phyloP scores from a whole-genome alignment of 2,797 vertebrate genomes.

The Orientallactaga sibirica region DNA sequence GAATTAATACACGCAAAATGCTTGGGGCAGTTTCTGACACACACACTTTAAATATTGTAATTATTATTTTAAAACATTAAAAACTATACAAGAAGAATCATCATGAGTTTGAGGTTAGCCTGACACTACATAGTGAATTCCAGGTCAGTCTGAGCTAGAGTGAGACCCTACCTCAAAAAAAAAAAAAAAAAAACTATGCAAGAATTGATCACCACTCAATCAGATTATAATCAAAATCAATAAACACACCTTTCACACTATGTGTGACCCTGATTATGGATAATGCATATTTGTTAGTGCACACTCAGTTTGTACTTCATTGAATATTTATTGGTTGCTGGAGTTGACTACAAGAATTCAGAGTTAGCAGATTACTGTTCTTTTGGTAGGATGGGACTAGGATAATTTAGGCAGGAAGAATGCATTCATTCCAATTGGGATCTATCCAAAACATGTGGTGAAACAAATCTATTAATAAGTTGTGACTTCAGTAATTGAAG shows the following conservation, averaged over 20 bases:
- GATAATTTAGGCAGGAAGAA: constrained; percentile 69
- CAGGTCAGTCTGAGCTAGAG: no score
- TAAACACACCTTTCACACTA: constrained; percentile 1
- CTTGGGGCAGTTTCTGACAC: background rate
- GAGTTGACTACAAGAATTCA: constrained; percentile 35
- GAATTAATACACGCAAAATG: background rate
- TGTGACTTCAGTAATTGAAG: constrained; percentile 76
- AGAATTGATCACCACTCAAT: background rate
- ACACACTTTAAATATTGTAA: background rate
- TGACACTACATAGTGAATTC: no score
- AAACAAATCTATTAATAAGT: constrained; percentile 81
- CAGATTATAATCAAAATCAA: constrained; percentile 41
- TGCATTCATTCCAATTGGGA: constrained; percentile 64
- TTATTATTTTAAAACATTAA: background rate
- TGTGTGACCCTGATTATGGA: background rate
- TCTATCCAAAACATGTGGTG: constrained; percentile 70
- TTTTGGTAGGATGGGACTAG: background rate
- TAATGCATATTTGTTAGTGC: background rate
- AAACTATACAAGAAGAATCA: background rate
- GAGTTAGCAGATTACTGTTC: constrained; percentile 32
- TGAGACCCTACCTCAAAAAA: no score
- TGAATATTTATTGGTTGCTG: constrained; percentile 17
- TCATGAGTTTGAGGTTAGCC: no score
- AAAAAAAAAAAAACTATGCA: no score
- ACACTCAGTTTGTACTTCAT: background rate